These are phyloP conservation scores for Matsumurasca onukii DNA, from an alignment of 1,140 invertebrate species.

Conservation along the genomic window DNA sequence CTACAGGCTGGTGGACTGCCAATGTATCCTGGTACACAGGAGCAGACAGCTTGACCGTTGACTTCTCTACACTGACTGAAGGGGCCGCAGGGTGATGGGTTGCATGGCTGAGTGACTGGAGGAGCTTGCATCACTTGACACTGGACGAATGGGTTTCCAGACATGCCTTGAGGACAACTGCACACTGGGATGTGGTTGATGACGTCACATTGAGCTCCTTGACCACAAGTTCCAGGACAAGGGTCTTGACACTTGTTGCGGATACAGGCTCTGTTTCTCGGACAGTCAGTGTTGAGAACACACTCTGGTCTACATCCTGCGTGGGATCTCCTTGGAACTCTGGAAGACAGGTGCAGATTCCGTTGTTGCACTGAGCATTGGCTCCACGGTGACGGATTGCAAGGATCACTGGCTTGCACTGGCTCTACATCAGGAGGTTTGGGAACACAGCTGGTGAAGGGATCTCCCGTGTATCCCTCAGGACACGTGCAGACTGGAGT, in stretches of 20 bases:
- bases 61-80: constrained; percentile 55
- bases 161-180: constrained; percentile 49
- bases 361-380: constrained; percentile 63
- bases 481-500: constrained; percentile 56
- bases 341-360: constrained; percentile 65
- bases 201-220: constrained; percentile 48
- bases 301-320: constrained; percentile 70
- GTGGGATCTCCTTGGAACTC: constrained; percentile 73
- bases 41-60: constrained; percentile 54
- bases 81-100: constrained; percentile 56
- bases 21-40: constrained; percentile 52
- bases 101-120: constrained; percentile 46
- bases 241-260: constrained; percentile 74
- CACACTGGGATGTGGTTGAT: constrained; percentile 49
- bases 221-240: constrained; percentile 49
- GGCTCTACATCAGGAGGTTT: constrained; percentile 51
- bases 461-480: constrained; percentile 56
- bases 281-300: constrained; percentile 68
- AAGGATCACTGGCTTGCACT: constrained; percentile 39
- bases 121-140: constrained; percentile 38
- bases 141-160: constrained; percentile 50
- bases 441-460: constrained; percentile 55
- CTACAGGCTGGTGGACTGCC: constrained; percentile 56
- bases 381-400: constrained; percentile 65
- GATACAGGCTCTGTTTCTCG: constrained; percentile 68